These are phyloP conservation scores for Xenus cinereus DNA, from an alignment of 2,113 vertebrate genomes.

Conservation along the genomic window DNA sequence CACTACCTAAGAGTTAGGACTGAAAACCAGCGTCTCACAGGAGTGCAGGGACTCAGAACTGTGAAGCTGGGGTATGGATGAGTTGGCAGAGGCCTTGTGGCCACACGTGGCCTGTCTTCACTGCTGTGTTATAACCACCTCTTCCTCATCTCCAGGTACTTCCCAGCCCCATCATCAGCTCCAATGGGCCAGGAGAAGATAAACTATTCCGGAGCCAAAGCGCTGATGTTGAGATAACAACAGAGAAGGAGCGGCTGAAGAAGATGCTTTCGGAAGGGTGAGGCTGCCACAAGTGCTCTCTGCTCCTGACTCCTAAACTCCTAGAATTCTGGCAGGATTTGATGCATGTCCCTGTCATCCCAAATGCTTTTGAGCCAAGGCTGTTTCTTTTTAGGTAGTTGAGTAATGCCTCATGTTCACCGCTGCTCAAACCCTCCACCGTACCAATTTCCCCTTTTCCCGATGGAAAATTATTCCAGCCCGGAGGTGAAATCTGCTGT, in stretches of 20 bases:
- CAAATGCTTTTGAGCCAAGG: not conserved
- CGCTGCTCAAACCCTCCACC: not conserved
- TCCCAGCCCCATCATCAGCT: constrained; percentile 75
- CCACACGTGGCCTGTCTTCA: fast-evolving
- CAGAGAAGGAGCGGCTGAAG: constrained; percentile 91
- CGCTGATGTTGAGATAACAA: constrained; percentile 86
- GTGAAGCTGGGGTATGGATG: fast-evolving
- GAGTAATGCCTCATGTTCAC: fast-evolving
- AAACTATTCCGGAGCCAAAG: constrained; percentile 95
- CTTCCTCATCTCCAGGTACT: constrained; percentile 62
- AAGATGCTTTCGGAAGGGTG: constrained; percentile 97
- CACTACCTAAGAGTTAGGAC: fast-evolving
- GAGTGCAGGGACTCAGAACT: not conserved
- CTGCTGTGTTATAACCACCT: not conserved
- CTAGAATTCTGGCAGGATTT: not conserved
- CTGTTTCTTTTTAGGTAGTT: not conserved
- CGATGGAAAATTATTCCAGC: not conserved
- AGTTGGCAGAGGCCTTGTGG: not conserved
- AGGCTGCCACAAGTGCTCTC: not conserved
- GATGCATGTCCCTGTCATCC: not conserved
- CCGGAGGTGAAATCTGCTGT: not conserved
- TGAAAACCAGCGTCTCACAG: fast-evolving
- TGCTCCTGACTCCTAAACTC: not conserved
- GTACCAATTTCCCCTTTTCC: not conserved
- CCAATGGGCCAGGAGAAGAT: constrained; percentile 91